Evolutionary conservation across 2,888 invertebrate genomes (phyloP).

Genomic region (Thyatira batis): DNA sequence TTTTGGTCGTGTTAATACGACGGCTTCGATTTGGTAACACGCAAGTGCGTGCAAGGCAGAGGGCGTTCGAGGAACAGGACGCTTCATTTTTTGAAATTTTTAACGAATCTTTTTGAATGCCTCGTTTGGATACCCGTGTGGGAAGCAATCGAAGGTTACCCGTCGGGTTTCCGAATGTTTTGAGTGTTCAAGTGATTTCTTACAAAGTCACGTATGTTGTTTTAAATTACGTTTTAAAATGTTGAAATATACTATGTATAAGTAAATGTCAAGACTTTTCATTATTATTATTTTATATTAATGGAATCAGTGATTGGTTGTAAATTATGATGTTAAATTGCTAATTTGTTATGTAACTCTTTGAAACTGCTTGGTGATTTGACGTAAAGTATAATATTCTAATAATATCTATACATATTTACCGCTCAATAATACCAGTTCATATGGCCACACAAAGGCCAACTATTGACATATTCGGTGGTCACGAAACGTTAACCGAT

Average conservation of each 20-base stretch:
- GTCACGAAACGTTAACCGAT: conserved; percentile 17
- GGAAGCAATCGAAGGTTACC: conserved; percentile 30
- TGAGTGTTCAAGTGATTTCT: conserved; percentile 11
- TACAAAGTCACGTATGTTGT: conserved; percentile 8
- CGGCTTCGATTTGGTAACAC: conserved; percentile 21
- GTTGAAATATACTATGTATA: not conserved
- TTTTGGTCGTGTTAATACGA: conserved; percentile 26
- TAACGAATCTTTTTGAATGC: conserved; percentile 13
- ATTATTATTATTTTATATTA: not conserved
- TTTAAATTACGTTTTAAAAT: conserved; percentile 14
- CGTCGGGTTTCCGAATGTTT: conserved; percentile 25
- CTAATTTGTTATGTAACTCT: not conserved
- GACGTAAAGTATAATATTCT: not conserved
- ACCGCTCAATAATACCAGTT: not conserved
- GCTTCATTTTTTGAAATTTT: conserved; percentile 27
- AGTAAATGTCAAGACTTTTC: not conserved
- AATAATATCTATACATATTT: not conserved
- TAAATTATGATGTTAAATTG: not conserved
- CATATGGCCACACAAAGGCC: not conserved
- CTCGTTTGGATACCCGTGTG: conserved; percentile 21
- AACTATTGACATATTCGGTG: conserved; percentile 1
- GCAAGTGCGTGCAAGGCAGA: conserved; percentile 33
- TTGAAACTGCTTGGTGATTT: not conserved
- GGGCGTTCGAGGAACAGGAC: conserved; percentile 26
- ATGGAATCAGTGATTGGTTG: not conserved